A percentile compares a stretch with the other conserved stretches of the same genome.
Conservation (phyloP, 2,888 invertebrate genomes). For the Smittia sp. region DNA sequence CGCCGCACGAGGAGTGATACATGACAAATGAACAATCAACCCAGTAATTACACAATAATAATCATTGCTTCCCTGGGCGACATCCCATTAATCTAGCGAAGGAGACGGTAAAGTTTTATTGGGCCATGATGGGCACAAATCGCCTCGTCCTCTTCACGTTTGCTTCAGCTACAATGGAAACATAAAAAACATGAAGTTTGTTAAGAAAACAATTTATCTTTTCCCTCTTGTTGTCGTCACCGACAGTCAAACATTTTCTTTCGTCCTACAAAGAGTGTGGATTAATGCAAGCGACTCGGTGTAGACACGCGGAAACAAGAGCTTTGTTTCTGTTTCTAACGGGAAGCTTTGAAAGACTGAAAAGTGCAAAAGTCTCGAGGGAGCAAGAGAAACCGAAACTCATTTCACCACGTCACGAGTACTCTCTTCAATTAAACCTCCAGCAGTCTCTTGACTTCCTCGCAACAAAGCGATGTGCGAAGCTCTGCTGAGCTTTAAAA, state of each 20-base stretch:
- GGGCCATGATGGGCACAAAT: constrained; percentile 9
- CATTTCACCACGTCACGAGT: too few relatives aligned
- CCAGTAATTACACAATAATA: constrained; percentile 38
- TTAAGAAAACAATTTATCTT: constrained; percentile 38
- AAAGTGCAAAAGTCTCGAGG: background rate
- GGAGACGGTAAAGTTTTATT: constrained; percentile 21
- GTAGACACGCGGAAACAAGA: background rate
- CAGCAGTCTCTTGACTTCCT: too few relatives aligned
- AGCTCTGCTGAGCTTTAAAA: background rate
- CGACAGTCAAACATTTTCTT: constrained; percentile 28
- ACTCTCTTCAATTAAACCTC: too few relatives aligned
- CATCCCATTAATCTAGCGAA: constrained; percentile 25
- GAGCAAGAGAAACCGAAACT: background rate
- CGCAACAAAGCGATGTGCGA: too few relatives aligned
- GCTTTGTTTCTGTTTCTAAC: background rate
- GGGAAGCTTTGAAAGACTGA: background rate
- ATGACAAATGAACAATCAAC: constrained; percentile 40
- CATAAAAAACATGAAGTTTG: constrained; percentile 34
- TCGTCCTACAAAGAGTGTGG: background rate
- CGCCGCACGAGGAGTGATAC: background rate
- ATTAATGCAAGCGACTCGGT: constrained; percentile 18
- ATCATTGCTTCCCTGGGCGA: constrained; percentile 29
- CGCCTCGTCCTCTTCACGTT: background rate
- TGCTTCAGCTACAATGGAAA: background rate
- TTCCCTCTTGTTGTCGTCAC: constrained; percentile 2